Base-by-base conservation (phyloP, 2,888 invertebrate species). In the Cheilosia scutellata region DNA sequence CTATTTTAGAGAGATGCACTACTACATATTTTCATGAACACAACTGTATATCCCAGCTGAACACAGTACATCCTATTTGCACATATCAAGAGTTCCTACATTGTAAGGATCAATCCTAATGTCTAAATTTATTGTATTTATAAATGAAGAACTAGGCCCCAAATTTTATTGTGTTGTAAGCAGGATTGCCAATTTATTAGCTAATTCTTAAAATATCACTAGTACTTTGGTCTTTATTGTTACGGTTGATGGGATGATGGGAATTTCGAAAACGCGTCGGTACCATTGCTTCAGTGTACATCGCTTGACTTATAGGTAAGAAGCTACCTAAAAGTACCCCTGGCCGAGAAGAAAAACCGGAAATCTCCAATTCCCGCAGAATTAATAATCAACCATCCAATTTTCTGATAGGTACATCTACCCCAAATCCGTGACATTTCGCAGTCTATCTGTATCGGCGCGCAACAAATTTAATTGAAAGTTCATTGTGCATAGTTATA, bases 401-500 rank as follows among this genome's bases (percentile, higher is more conserved):
- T 51, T 27, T 27, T 2, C 51, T 27, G 25, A 4, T 16, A 6
- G 5, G 0, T 51, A 25, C 13, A 51, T 51, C 27, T 29, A 13
- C 13, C 25, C 27, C 25, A 49, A 47, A 25, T 27, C n/a, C 16
- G 16, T 27, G 31, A 31, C 47, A 60, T 27, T 40, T 33, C 7
- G 16, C 7, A 27, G 5, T 44, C 5, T 4, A 2, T 40, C 2
- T 51, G 6, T 27, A 40, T 16, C 13, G 27, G 0, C 9, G 57
- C 13, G 1, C 5, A 25, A 7, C 2, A 27, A 44, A 42, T 71
- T 65, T 65, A 51, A 76, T 72, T 76, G 53, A 72, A 42, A 74
- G 68, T 68, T 78, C 78, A 68, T 74, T 80, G 68, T 68, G 60
- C 55, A 68, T 55, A 51, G 6, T 58, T 68, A 47, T 68, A 62